A percentile compares a stretch with the other conserved stretches of the same genome.
phyloP scores from a whole-genome alignment of 23 tunicate species.

The Oikopleura vanhoeffeni region DNA sequence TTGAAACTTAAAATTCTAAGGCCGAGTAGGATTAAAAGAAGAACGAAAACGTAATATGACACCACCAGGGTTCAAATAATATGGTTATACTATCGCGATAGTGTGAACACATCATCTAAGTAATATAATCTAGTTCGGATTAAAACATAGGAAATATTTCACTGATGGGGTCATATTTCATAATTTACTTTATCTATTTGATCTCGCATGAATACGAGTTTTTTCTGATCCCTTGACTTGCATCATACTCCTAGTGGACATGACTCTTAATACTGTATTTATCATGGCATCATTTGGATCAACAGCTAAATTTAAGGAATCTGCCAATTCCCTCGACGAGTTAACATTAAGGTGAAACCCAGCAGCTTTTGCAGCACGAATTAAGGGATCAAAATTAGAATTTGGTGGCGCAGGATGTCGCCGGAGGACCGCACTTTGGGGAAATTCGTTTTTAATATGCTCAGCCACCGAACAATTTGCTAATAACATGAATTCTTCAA shows the following conservation, averaged over 20 bases:
- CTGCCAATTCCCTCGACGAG: conserved; percentile 58
- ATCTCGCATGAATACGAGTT: too few species aligned
- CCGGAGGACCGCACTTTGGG: conserved; percentile 80
- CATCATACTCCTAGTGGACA: conserved; percentile 68
- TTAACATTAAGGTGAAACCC: conserved; percentile 25
- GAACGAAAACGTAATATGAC: too few species aligned
- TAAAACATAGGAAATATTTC: too few species aligned
- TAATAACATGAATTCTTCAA: conserved; percentile 92
- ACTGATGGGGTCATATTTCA: too few species aligned
- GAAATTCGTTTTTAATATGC: conserved; percentile 31
- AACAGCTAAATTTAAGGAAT: conserved; percentile 48
- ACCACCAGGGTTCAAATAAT: too few species aligned
- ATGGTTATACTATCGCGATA: too few species aligned
- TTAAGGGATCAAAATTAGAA: conserved; percentile 68
- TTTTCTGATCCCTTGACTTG: too few species aligned
- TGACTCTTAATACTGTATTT: conserved; percentile 50
- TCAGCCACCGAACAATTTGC: conserved; percentile 69
- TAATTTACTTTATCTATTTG: too few species aligned
- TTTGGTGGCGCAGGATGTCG: conserved; percentile 88
- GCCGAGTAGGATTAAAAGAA: too few species aligned
- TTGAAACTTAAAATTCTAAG: too few species aligned
- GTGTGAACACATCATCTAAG: too few species aligned
- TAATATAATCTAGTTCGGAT: too few species aligned
- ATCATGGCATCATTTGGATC: conserved; percentile 23
- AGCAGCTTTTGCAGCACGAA: conserved; percentile 64